Percentiles rank a stretch among this genome's conserved stretches.
Evolutionary conservation across 2,797 vertebrate species (phyloP).

Genomic region (Halcyon smyrnensis): DNA sequence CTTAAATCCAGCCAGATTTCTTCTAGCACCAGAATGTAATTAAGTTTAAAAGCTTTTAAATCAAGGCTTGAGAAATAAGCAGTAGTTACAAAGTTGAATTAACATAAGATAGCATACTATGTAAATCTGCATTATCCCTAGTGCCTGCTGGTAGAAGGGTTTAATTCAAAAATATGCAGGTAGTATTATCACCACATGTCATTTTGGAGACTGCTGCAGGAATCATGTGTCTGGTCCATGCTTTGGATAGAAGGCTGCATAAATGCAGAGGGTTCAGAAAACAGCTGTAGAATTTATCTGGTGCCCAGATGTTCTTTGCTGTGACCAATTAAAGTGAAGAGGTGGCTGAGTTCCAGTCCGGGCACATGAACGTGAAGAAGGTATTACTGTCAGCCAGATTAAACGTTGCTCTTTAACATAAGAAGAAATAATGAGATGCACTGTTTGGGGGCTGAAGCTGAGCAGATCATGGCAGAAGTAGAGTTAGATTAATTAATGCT

Average conservation of each 20-base stretch:
- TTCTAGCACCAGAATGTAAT: constrained; percentile 5
- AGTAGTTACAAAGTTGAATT: constrained; percentile 14
- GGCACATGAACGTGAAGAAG: neutral
- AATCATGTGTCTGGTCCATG: neutral
- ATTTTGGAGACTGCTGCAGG: neutral
- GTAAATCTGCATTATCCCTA: constrained; percentile 28
- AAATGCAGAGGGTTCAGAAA: neutral
- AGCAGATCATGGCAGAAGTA: neutral
- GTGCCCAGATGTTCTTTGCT: neutral
- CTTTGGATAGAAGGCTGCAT: neutral
- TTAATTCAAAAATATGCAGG: constrained; percentile 16
- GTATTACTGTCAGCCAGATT: neutral
- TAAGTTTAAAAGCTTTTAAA: constrained; percentile 11
- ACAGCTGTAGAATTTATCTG: neutral
- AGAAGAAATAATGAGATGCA: neutral
- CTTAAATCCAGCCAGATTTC: constrained; percentile 4
- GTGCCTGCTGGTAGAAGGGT: neutral
- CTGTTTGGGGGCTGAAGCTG: neutral
- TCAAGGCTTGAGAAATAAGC: constrained; percentile 18
- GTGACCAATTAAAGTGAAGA: neutral
- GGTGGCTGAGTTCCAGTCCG: neutral
- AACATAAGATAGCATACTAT: neutral
- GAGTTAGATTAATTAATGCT: neutral
- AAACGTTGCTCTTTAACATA: neutral
- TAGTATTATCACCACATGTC: constrained; percentile 2